Base-by-base conservation (phyloP, 2,888 invertebrate genomes). In the Hyppa rectilinea region DNA sequence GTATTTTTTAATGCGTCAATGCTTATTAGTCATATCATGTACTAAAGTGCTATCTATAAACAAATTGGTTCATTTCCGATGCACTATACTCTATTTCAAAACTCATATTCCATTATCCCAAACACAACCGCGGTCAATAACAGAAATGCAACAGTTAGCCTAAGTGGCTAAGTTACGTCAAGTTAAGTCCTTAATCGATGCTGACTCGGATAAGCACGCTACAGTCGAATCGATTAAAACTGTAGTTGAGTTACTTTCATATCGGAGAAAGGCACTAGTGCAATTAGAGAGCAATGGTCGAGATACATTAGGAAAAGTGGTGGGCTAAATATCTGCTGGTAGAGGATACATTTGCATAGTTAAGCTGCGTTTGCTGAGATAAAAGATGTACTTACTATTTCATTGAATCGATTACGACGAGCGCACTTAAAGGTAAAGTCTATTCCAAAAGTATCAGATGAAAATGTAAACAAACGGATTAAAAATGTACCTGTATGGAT, bases 191-290 rank as follows among this genome's bases (percentile, higher is more conserved):
- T 65, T 43, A 66, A 64, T 64, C 55, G 71, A 83, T 68, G 69
- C 49, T 75, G 56, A 73, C 81, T 83, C 58, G 71, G 61, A 73
- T 80, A 80, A 75, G 71, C 61, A 55, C 49, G 59, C 52, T 34
- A 56, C 60, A 66, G 72, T 74, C 55, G 34, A 71, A 81, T 83
- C 81, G 84, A 83, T 81, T 83, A 45, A 55, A 69, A 72, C 31
- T 55, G 47, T 64, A 62, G 49, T 70, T 38, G 17, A 55, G 49
- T 73, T 38, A 34, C 60, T 70, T 65, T 58, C 45, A 70, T 68
- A 53, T 53, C 29, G 43, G 60, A 43, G 61, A 64, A 53, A 71
- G 63, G 10, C 20, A 60, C 63, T 69, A 64, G 58, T 68, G 50
- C 60, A 74, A 78, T 82, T 69, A 63, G 40, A 63, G 60, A 47